These are phyloP conservation scores for Aratinga solstitialis DNA, from an alignment of 2,797 vertebrate genomes.

Conservation along the genomic window DNA sequence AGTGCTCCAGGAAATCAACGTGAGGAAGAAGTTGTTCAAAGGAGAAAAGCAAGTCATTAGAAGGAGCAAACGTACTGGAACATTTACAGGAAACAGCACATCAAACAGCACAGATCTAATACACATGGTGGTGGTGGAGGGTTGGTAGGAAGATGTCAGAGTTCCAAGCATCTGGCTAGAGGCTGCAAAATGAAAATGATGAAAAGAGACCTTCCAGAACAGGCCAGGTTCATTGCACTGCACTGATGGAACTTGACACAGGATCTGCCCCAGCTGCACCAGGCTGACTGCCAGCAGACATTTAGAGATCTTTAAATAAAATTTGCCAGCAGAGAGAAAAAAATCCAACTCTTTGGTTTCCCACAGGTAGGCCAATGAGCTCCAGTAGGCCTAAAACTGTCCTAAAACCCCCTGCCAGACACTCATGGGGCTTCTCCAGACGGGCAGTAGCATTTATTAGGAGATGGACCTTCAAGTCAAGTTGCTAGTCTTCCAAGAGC, in stretches of 20 bases:
- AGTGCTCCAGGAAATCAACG: conserved; percentile 43
- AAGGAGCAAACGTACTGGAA: not conserved
- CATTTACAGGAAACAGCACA: conserved; percentile 42
- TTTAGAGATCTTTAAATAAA: not conserved
- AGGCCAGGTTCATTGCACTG: not conserved
- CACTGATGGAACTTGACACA: not conserved
- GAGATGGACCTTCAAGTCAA: not conserved
- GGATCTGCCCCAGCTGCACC: not conserved
- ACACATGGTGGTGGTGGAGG: not conserved
- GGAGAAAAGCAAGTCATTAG: conserved; percentile 57
- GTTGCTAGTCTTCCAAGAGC: not conserved
- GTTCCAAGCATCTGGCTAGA: not conserved
- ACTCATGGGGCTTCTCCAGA: fast-evolving
- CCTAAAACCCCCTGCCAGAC: not conserved
- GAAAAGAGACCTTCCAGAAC: conserved; percentile 27
- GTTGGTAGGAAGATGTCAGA: not conserved
- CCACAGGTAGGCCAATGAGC: not conserved
- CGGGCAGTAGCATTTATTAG: not conserved
- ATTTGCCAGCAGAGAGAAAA: not conserved
- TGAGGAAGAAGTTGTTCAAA: conserved; percentile 47
- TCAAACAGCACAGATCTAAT: conserved; percentile 32
- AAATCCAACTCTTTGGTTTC: not conserved
- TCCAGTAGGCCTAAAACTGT: not conserved
- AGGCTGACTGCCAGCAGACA: not conserved
- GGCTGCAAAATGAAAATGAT: conserved; percentile 26